A percentile compares a stretch with the other conserved stretches of the same genome.
Conservation (phyloP, 1,140 invertebrate species). For the Radopholus similis region DNA sequence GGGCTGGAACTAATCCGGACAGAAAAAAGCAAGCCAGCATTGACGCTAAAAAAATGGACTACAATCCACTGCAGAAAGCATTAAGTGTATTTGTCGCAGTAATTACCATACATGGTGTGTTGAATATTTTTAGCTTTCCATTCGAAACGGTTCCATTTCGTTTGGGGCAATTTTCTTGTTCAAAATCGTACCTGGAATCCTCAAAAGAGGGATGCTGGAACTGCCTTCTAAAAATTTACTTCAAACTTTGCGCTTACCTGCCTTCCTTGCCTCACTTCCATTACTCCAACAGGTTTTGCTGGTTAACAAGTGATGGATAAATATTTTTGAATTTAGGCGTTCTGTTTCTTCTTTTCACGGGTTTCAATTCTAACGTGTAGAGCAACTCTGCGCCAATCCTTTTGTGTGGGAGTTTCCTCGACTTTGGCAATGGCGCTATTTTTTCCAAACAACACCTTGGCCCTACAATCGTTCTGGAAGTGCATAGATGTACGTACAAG, state of each 20-base stretch:
- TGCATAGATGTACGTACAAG: conserved; percentile 45
- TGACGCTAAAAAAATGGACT: too few relatives aligned
- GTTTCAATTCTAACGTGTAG: conserved; percentile 17
- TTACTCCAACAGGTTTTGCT: conserved; percentile 47
- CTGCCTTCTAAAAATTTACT: neutral
- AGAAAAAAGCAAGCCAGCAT: too few relatives aligned
- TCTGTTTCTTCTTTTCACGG: neutral
- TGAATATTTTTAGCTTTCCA: neutral
- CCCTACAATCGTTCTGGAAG: conserved; percentile 57
- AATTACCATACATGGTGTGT: too few relatives aligned
- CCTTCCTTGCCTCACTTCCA: conserved; percentile 43
- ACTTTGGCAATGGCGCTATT: conserved; percentile 32
- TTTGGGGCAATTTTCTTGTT: neutral
- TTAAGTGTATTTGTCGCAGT: neutral
- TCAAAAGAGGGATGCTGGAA: too few relatives aligned
- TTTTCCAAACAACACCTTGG: conserved; percentile 47
- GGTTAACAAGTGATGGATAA: too few relatives aligned
- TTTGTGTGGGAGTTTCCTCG: conserved; percentile 19
- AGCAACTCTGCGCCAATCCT: neutral
- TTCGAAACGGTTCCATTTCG: conserved; percentile 4
- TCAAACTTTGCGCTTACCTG: conserved; percentile 35
- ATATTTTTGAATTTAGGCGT: neutral
- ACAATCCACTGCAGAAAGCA: neutral
- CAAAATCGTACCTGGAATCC: neutral
- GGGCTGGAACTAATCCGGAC: too few relatives aligned